Base-by-base conservation (phyloP, 2,113 vertebrate genomes). In the Vireo altiloquus region DNA sequence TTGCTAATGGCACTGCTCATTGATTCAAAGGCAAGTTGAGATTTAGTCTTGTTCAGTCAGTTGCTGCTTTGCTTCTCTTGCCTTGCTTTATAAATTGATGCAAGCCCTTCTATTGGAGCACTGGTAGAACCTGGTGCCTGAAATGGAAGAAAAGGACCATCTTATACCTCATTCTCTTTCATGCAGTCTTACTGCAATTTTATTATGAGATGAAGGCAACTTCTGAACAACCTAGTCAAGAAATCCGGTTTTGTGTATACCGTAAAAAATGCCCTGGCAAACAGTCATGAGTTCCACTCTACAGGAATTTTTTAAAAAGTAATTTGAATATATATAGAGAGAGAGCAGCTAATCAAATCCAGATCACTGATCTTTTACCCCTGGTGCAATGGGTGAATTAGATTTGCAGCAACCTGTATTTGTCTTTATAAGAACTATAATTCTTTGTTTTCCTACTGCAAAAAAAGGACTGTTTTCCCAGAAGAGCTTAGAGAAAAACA, bases 351-450 rank as follows among this genome's bases (percentile, higher is more conserved):
- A 83, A 75, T 71, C 72, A 94, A 84, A 91, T 94, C 49, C 25
- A 42, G 52, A 91, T 78, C 69, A 78, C 76, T 64, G n/a, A 84
- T 89, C 27, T 64, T 91, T 94, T 91, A 89, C 87, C 83, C 89
- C 64, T 87, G 91, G 81, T 78, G 74, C 77, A 68, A 20, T 57
- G 49, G 74, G 31, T 71, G 61, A 84, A 91, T 91, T 94, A 84
- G 77, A 84, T 91, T 96, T 95, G 87, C 74, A 82, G 81, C 35
- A 78, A 31, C 39, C 77, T 76, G 40, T 64, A 87, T 91, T 90
- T 95, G 60, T 47, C 95, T 95, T 95, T 92, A 95, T 95, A 83
- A 94, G 87, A 84, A 71, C 83, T 82, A 53, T 94, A 81, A 94
- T 91, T 96, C 83, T 91, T 93, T 88, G 28, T 82, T 87, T 92